Base-by-base conservation (phyloP, 30 jellyfish, hydroid and myxozoan species). In the Aurelia sp. region DNA sequence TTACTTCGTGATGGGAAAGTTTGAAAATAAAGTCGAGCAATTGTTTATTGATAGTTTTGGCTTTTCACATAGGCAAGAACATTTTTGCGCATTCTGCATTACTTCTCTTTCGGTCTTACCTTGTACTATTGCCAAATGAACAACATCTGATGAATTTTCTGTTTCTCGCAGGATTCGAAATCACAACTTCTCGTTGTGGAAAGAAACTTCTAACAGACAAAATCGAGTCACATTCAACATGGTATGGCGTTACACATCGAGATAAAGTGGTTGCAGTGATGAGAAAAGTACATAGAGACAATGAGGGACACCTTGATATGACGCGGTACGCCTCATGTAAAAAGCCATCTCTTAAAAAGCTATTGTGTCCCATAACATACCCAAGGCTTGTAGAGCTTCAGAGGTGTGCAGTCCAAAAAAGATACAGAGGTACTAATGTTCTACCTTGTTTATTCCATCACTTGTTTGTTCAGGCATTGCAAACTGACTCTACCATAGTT, bases 311-410 rank as follows among this genome's bases (percentile, higher is more conserved):
- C 51, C 79, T 89, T 4, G 97, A 89, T 41, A 47, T 89, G 40
- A 72, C 97, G 6, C 62, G 97, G 22, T 89, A 89, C 82, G 89
- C 66, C 21, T 89, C 93, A 21, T 71, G 93, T 71, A 53, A 79
- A 44, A 89, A 89, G 81, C 94, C 97, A 4, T 62, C 60, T 3
- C 57, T 86, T 6, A 35, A 44, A 40, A 33, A 60, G 59, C 37
- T 65, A 21, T 21, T 77, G 19, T 88, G 71, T 35, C 76, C 76
- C 3, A 41, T 55, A 11, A 16, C 18, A 16, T 20, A 19, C 48
- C 90, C 78, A 21, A 50, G 78, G 4, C 40, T 86, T n/a, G 85
- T 50, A 18, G 96, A 86, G 78, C 44, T 86, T 4, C 96, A 86
- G 58, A 66, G 96, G 10, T 86, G 96, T 68, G 96, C 96, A 20